phyloP scores from a whole-genome alignment of 92 coral and sea anemone species.

The Palythoa grandiflora region DNA sequence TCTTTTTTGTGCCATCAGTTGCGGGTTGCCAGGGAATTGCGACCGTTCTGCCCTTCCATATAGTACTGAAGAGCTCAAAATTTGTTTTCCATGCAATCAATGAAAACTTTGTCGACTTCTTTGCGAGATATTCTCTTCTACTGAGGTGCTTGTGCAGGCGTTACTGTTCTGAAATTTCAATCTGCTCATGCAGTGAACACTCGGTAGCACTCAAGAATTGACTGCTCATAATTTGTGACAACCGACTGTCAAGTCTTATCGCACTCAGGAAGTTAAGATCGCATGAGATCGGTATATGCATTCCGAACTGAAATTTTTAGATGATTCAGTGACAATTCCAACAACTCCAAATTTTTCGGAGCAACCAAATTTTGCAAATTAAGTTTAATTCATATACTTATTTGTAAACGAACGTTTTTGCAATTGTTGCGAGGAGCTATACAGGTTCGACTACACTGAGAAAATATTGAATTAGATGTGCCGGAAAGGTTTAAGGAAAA shows the following conservation, averaged over 20 bases:
- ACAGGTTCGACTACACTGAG: background rate
- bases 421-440: background rate
- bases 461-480: too few relatives aligned
- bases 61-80: background rate
- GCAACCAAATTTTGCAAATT: background rate
- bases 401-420: background rate
- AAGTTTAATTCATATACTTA: background rate
- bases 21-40: background rate
- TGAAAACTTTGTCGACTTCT: background rate
- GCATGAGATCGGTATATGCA: constrained; percentile 21
- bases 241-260: constrained; percentile 27
- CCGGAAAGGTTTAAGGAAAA: too few relatives aligned
- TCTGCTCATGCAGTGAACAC: background rate
- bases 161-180: background rate
- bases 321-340: background rate
- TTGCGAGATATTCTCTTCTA: too few relatives aligned
- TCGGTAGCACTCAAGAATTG: constrained; percentile 5
- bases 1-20: background rate
- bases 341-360: background rate
- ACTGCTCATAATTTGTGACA: background rate
- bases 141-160: background rate
- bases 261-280: constrained; percentile 22
- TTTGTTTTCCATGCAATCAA: background rate
- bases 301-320: background rate
- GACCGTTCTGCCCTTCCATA: background rate